These are phyloP conservation scores for Pipra filicauda DNA, from an alignment of 2,113 vertebrate genomes.

Conservation along the genomic window DNA sequence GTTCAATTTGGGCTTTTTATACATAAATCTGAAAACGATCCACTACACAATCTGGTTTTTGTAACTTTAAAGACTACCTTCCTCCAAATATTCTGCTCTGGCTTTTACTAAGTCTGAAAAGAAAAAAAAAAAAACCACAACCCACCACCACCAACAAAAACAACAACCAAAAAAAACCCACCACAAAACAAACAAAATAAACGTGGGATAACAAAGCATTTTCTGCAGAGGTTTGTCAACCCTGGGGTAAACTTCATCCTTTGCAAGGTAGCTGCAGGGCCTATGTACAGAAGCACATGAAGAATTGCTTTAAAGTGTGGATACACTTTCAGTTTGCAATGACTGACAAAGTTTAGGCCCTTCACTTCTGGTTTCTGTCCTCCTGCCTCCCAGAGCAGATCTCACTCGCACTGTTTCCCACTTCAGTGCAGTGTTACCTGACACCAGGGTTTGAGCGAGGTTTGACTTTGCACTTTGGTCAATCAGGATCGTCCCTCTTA, in stretches of 20 bases:
- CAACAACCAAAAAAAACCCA: too few relatives aligned
- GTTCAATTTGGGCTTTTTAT: not conserved
- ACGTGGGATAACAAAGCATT: not conserved
- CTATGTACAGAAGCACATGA: not conserved
- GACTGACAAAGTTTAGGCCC: not conserved
- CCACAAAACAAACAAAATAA: too few relatives aligned
- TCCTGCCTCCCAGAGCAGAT: not conserved
- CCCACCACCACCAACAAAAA: too few relatives aligned
- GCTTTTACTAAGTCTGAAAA: not conserved
- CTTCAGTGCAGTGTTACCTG: not conserved
- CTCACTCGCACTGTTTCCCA: not conserved
- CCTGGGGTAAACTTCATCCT: not conserved
- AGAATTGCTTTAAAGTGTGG: not conserved
- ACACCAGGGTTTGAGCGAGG: not conserved
- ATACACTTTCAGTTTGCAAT: not conserved
- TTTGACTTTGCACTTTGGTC: not conserved
- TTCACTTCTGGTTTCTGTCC: not conserved
- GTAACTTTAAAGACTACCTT: not conserved
- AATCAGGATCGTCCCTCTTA: not conserved
- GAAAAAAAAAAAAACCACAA: not conserved
- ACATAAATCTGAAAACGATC: not conserved
- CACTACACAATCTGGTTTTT: not conserved
- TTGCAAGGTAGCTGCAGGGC: not conserved
- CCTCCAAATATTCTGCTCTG: not conserved
- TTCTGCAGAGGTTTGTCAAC: not conserved